Evolutionary conservation across 2,113 vertebrate genomes (phyloP), one percentile per base, ranked within the genome.

Genomic region (Shinisaurus crocodilurus): DNA sequence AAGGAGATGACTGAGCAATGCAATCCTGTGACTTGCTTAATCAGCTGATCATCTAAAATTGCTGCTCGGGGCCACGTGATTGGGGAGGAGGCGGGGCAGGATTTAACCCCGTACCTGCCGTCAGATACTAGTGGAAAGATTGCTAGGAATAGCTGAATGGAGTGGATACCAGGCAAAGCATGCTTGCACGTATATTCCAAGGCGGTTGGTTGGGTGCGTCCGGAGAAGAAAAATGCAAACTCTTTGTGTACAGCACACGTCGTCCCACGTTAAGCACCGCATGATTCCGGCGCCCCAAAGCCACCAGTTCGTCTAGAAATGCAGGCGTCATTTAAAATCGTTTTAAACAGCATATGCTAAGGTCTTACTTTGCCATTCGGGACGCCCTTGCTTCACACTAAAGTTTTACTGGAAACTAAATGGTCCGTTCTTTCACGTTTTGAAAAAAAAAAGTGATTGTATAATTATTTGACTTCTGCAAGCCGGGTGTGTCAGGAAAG

Each of bases 1-100:
- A 92, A 90, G 94, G 90, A 43, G 23, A 90, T 85, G 89, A 88
- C 67, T 50, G 82, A 40, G 89, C 83, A 74, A 82, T 57, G 9
- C 80, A 87, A 91, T 82, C 90, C 87, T 13, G 70, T 79, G 93
- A 82, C 76, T 34, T 72, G 48, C 25, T 1, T 6, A 0, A 88
- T 96, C 96, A 96, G 90, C 95, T 96, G 96, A 96, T 92, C 37
- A 88, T 1, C 90, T 92, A 25, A 85, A 86, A 91, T 70, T 79
- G 94, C 94, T 83, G 40, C 48, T 45, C 40, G 6, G 89, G 20
- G 88, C 91, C 95, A 95, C 91, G 93, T 94, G 95, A 90, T 18
- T 69, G 76, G 65, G 86, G 63, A 89, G 43, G 60, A 45, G 29
- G 80, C 5, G 90, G 75, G 76, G 65, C 10, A 13, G n/a, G 48